Evolutionary conservation across 1,140 invertebrate genomes (phyloP).

Genomic region (Trachelipus rathkii): DNA sequence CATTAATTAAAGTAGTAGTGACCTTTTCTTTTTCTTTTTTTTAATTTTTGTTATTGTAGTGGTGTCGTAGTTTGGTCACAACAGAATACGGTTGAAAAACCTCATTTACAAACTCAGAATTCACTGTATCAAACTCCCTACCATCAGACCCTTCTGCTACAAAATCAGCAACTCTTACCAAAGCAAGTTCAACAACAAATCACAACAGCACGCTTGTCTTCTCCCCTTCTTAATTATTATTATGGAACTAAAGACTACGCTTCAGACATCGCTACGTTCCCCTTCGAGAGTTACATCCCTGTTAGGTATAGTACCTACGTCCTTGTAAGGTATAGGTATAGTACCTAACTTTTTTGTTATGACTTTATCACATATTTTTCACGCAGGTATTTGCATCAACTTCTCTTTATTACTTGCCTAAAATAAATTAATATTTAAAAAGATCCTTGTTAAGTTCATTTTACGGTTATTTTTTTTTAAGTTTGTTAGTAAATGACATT

Average conservation of each 20-base stretch:
- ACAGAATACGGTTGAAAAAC: neutral
- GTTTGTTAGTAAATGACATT: too few relatives aligned
- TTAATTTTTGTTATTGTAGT: too few relatives aligned
- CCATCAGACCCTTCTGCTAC: neutral
- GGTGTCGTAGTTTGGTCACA: neutral
- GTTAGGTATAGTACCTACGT: neutral
- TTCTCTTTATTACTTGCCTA: too few relatives aligned
- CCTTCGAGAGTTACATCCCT: neutral
- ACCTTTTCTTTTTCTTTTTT: too few relatives aligned
- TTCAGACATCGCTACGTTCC: neutral
- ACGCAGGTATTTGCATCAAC: too few relatives aligned
- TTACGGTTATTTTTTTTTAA: too few relatives aligned
- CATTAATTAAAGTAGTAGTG: too few relatives aligned
- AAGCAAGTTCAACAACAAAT: neutral
- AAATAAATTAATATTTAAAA: too few relatives aligned
- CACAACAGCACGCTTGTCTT: neutral
- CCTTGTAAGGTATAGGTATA: too few relatives aligned
- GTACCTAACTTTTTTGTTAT: too few relatives aligned
- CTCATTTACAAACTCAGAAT: neutral
- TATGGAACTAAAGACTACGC: neutral
- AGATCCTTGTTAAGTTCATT: too few relatives aligned
- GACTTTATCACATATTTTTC: too few relatives aligned
- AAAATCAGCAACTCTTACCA: neutral
- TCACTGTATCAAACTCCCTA: neutral
- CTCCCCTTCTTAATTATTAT: neutral